Evolutionary conservation across 2,888 invertebrate species (phyloP), one percentile per base, ranked within the genome.

Genomic region (Heliconius charithonia): DNA sequence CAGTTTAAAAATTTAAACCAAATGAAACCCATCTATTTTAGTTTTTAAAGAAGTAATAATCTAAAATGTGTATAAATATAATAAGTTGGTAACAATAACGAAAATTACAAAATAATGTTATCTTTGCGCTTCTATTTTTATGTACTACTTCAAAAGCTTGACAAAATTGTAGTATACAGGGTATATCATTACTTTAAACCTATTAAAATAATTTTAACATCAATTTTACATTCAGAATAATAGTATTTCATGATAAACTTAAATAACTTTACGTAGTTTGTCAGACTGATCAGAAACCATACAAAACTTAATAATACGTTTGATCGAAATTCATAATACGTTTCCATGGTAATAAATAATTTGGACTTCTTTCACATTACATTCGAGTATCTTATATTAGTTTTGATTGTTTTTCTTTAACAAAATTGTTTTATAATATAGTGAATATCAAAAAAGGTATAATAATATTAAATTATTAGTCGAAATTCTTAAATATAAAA

Each of bases 311-410:
- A 41, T 73, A 78, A 41, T 73, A 78, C 73, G 77, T 78, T 81
- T 79, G 59, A 79, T 83, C 82, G 78, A 82, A 79, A 65, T 66
- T 70, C 78, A 32, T 56, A 59, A 69, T 27, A 19, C 77, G 87
- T 90, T 83, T 67, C 87, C 84, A 88, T 84, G 84, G 85, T 81
- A 85, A 89, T 85, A 75, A 82, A 83, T 79, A 82, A 84, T 88
- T 86, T 86, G 84, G 84, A 89, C 88, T 87, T 89, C 88, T 83
- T 71, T 76, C 82, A 83, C 83, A 80, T 84, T 83, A 81, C 27
- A 13, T 77, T 56, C 67, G 67, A 67, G n/a, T 76, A 32, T 69
- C 80, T 80, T 67, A 66, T 75, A 75, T 65, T 75, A 80, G 75
- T 79, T 79, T 83, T 84, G 81, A 69, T 45, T 78, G 75, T 77